A percentile compares a stretch with the other conserved stretches of the same genome.
phyloP scores from a whole-genome alignment of 1,140 invertebrate species.

The Coelopa frigida region DNA sequence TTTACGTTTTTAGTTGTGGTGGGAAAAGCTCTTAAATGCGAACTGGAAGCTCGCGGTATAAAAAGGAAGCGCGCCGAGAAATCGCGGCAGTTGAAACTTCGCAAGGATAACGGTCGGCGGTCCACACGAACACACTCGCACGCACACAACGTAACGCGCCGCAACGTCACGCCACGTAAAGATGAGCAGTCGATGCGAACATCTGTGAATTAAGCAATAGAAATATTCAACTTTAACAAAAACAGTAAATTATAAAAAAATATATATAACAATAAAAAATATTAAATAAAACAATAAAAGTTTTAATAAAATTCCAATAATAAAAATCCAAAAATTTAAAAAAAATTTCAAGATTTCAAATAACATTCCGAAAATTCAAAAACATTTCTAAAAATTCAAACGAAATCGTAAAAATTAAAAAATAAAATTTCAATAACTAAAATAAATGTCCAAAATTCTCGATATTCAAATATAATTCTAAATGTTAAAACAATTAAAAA shows the following conservation, averaged over 20 bases:
- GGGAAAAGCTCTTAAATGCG: too few relatives aligned
- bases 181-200: too few relatives aligned
- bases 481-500: not conserved
- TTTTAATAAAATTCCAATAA: not conserved
- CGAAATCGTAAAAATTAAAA: not conserved
- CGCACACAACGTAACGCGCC: too few relatives aligned
- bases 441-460: not conserved
- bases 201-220: too few relatives aligned
- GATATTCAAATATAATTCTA: not conserved
- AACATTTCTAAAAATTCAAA: not conserved
- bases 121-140: too few relatives aligned
- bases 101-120: too few relatives aligned
- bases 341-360: not conserved
- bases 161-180: too few relatives aligned
- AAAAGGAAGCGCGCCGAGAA: too few relatives aligned
- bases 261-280: not conserved
- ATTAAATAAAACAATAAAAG: not conserved
- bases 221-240: not conserved
- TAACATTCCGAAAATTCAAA: not conserved
- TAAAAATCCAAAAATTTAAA: not conserved
- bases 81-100: too few relatives aligned
- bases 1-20: too few relatives aligned
- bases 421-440: not conserved
- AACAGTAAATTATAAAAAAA: slow-evolving; percentile 3
- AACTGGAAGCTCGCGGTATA: too few relatives aligned